These are phyloP conservation scores for Cyclophora punctaria DNA, from an alignment of 2,888 invertebrate genomes.

Conservation along the genomic window DNA sequence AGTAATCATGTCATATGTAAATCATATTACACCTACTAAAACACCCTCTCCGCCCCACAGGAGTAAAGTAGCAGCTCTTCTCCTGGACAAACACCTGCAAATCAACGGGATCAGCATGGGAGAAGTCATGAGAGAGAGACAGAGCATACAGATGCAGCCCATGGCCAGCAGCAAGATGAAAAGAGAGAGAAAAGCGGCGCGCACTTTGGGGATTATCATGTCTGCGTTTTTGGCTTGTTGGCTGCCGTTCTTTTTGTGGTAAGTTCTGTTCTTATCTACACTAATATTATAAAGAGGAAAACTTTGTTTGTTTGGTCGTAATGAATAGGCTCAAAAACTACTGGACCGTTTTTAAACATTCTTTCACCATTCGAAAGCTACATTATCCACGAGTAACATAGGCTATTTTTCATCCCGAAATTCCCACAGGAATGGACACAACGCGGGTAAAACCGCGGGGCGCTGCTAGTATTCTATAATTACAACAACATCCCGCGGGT, in stretches of 20 bases:
- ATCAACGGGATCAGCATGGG: constrained; percentile 90
- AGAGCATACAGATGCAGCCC: constrained; percentile 81
- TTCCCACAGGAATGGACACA: no score
- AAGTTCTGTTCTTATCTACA: constrained; percentile 33
- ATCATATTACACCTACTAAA: background rate
- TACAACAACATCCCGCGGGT: background rate
- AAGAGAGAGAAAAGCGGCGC: constrained; percentile 90
- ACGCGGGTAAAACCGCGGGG: no score
- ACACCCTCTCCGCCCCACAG: constrained; percentile 45
- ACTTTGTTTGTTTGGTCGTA: no score
- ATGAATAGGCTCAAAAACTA: no score
- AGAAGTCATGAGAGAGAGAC: constrained; percentile 71
- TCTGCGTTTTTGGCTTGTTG: constrained; percentile 96
- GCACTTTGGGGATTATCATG: constrained; percentile 97
- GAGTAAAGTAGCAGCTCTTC: constrained; percentile 90
- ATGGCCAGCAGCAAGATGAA: constrained; percentile 91
- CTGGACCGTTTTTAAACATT: no score
- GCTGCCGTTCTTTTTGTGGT: constrained; percentile 97
- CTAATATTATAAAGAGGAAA: no score
- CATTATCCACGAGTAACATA: no score
- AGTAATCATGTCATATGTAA: no score
- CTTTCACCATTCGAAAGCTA: no score
- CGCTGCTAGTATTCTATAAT: no score
- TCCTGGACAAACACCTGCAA: constrained; percentile 91
- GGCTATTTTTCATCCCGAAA: no score